Evolutionary conservation across 2,888 invertebrate species (phyloP), one percentile per base, ranked within the genome.

Genomic region (Hecatera dysodea): DNA sequence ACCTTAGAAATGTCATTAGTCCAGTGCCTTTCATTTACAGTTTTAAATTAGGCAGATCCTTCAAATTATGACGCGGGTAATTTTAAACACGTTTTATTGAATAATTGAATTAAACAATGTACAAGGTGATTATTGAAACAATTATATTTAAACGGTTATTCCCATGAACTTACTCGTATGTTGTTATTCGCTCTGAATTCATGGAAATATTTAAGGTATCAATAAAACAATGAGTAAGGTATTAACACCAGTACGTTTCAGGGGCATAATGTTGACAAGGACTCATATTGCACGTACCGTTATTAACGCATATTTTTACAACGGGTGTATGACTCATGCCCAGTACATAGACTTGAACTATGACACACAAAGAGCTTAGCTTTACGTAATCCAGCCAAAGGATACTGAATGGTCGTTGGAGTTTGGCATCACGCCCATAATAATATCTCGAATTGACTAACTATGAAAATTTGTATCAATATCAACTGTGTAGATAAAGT

Each of bases 171-270:
- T 55, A 55, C 59, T 73, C 39, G 42, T 39, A 42, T 27, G n/a
- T 61, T 78, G 12, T 78, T 67, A 36, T 46, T 56, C 55, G 71
- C 60, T 69, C 67, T 73, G 59, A 62, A 73, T 81, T 66, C 62
- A 62, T 72, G 24, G 57, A 81, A 57, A 77, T 69, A 77, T 70
- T 61, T 61, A 60, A 76, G 55, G 67, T 72, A 79, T 77, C 50
- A 75, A 70, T 80, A 77, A 82, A 83, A 71, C 78, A 83, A 86
- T 89, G 88, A 89, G 73, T 87, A 86, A 88, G 68, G 44, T 57
- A 57, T 72, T 61, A 80, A 69, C 78, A 81, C 79, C 12, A 29
- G 50, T 60, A 72, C 39, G 27, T 72, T 86, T 87, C 86, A 88
- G 85, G 82, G 86, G 83, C 85, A 83, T 53, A 81, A 78, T 78